Base-by-base conservation (phyloP, 2,888 invertebrate species). In the Maniola hyperantus region DNA sequence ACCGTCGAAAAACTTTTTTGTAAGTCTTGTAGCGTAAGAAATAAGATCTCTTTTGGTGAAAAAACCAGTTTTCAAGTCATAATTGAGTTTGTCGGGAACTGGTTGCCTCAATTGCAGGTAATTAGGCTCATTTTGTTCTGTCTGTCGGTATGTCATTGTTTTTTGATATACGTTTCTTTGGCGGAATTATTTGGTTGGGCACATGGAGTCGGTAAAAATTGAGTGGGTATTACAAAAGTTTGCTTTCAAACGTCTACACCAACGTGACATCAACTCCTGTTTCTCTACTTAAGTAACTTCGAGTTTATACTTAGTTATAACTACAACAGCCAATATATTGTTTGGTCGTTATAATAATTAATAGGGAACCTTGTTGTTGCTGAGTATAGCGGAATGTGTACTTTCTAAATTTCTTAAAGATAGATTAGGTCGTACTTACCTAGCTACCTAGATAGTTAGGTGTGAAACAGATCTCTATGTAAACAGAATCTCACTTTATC, bases 51-150 rank as follows among this genome's bases (percentile, higher is more conserved):
- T 62, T 51, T 61, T 58, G 18, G 18, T 42, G 2, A 13, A 15
- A 51, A 10, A 39, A 34, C 11, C 8, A 5, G 42, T 33, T 34
- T 54, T 20, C 5, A 13, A 36, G n/a, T 36, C 18, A 33, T n/a
- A 5, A 4, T 8, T 26, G 33, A 36, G 26, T 64, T 20, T 11
- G 55, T 53, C 36, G 20, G 39, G 39, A 66, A 72, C 71, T 55
- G 66, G 71, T 73, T 69, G 62, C 57, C 58, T 67, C 78, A 76
- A 79, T 77, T 76, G 76, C 73, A 74, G 76, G 79, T 82, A 81
- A 82, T 83, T 81, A 82, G 79, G 73, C 76, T 76, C 77, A 81
- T 83, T 83, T 83, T 77, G 80, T 76, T 75, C 71, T 66, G 74
- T 75, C 74, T 69, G 73, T 74, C 67, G 80, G 82, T 77, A 81